Base-by-base conservation (phyloP, 1,140 invertebrate species). In the Lepidostoma basale region DNA sequence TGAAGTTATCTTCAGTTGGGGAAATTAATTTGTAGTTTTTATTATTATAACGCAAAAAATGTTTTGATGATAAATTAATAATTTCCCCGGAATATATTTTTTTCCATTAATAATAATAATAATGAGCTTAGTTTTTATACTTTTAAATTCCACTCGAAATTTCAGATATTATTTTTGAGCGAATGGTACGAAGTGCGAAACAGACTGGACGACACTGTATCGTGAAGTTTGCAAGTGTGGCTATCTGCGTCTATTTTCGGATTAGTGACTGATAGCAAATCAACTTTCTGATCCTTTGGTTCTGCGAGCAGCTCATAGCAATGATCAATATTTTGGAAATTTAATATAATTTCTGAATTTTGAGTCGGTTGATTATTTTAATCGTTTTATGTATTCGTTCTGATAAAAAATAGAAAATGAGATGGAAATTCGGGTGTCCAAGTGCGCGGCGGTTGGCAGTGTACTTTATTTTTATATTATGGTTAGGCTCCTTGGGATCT, bases 171-270 rank as follows among this genome's bases (percentile, higher is more conserved):
- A n/a, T n/a, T n/a, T n/a, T n/a, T n/a, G n/a, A n/a, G n/a, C n/a
- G n/a, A n/a, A n/a, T n/a, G n/a, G n/a, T n/a, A n/a, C n/a, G n/a
- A n/a, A n/a, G n/a, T n/a, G n/a, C n/a, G n/a, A n/a, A n/a, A n/a
- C n/a, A n/a, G n/a, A n/a, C n/a, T n/a, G n/a, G n/a, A n/a, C n/a
- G n/a, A n/a, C 26, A 28, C 45, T 25, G 45, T 49, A 49, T 49
- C 26, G 14, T 56, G 52, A 56, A 56, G 52, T 56, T 56, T 56
- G 52, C 16, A 8, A 56, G 52, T n/a, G 25, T 56, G 25, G 18
- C n/a, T n/a, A 76, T 76, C 75, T 77, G 73, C 72, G 67, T 78
- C 77, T 78, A 79, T 78, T 79, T 78, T 78, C 75, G 72, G 77
- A 78, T 75, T 70, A 70, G 77, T 77, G 78, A 76, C 73, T 77